Percentiles rank a stretch among this genome's conserved stretches.
Evolutionary conservation across 2,797 vertebrate genomes (phyloP).

Genomic region (Mustela erminea): DNA sequence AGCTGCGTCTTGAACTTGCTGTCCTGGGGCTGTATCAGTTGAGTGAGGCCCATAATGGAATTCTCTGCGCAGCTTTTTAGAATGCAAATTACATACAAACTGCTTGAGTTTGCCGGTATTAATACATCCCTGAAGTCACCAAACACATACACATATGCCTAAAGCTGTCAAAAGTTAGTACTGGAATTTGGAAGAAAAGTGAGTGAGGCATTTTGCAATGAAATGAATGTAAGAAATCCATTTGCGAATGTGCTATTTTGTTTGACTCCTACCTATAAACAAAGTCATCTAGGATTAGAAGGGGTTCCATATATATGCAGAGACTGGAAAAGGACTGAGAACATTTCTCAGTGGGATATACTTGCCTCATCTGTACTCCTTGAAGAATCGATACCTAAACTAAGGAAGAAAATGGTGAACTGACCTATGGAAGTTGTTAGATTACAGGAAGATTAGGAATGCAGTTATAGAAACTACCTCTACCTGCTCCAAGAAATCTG

Average conservation of each 20-base stretch:
- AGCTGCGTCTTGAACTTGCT: constrained; percentile 89
- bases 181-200: constrained; percentile 88
- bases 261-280: not conserved
- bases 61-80: constrained; percentile 94
- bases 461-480: not conserved
- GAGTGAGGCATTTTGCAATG: constrained; percentile 7
- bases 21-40: constrained; percentile 92
- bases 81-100: constrained; percentile 95
- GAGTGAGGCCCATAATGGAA: constrained; percentile 95
- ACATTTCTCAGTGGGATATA: not conserved
- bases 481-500: not conserved
- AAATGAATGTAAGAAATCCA: not conserved
- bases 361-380: not conserved
- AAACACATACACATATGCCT: constrained; percentile 94
- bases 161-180: constrained; percentile 95
- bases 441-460: not conserved
- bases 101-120: constrained; percentile 92
- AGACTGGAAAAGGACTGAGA: not conserved
- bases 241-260: not conserved
- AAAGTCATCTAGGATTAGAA: not conserved
- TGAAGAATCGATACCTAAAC: not conserved
- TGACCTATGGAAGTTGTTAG: not conserved
- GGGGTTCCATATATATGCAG: not conserved
- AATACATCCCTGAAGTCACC: constrained; percentile 92
- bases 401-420: not conserved